Evolutionary conservation across 2,888 invertebrate species (phyloP), one percentile per base, ranked within the genome.

Genomic region (Dione vanillae): DNA sequence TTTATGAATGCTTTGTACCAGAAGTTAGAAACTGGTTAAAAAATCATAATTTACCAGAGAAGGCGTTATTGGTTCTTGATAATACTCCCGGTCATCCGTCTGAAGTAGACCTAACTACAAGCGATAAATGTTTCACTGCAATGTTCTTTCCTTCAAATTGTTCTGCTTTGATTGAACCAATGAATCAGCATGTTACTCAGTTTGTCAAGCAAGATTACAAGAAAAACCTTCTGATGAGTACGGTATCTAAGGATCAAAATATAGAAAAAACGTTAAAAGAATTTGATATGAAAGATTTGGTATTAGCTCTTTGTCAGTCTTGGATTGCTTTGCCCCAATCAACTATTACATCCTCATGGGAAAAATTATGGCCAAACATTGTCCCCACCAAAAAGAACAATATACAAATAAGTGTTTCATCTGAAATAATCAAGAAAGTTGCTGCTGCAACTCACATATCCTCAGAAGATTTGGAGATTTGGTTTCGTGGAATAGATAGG

Each of bases 181-280:
- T 83, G 80, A 80, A 82, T 49, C 80, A 80, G 75, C 59, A 80
- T 64, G 71, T 81, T 66, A 81, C 80, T 77, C 78, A 81, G 71
- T 72, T 72, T 77, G 72, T 79, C 11, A 81, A 79, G 77, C 74
- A 75, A 75, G 65, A 72, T 54, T 78, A 77, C 73, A 75, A 77
- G 45, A 76, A 74, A 73, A 76, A 76, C 51, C 71, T 74, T 3
- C 27, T 27, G 2, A 2, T 27, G 27, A 27, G 27, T 3, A 27
- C 27, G 27, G 27, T 27, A 27, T 27, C 27, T 27, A 27, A 27
- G 2, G 5, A 27, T 27, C 27, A 27, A 5, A 27, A 2, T 27
- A 27, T 27, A 27, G 27, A 27, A 27, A 27, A 66, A 72, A 74
- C 71, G 10, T 72, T 76, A 72, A 75, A 75, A 73, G 73, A 72